These are phyloP conservation scores for Cephus runcator DNA, from an alignment of 2,888 invertebrate species.

Conservation along the genomic window DNA sequence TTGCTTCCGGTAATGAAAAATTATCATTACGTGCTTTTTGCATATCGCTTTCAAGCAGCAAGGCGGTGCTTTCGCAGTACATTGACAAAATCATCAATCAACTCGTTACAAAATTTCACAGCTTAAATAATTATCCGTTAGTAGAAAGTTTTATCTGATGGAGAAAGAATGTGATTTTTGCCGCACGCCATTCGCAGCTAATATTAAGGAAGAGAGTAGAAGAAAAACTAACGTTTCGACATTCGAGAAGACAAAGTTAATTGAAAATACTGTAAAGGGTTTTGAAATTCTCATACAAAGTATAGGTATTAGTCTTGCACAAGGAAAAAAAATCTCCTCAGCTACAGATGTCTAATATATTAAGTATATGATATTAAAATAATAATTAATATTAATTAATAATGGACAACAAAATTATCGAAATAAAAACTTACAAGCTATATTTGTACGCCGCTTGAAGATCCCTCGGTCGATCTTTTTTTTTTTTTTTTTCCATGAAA, in stretches of 20 bases:
- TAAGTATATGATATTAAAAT: conserved; percentile 33
- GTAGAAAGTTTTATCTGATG: no score
- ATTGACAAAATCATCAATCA: background rate
- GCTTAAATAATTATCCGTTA: no score
- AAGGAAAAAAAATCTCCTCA: conserved; percentile 21
- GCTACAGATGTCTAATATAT: conserved; percentile 23
- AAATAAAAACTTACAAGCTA: conserved; percentile 54
- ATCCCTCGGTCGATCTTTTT: conserved; percentile 14
- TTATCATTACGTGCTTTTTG: background rate
- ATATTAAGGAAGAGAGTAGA: no score
- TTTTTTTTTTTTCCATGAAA: no score
- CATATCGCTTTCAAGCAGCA: background rate
- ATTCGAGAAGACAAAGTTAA: no score
- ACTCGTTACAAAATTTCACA: no score
- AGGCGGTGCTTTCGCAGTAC: background rate
- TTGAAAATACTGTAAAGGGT: background rate
- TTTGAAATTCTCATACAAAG: conserved; percentile 24
- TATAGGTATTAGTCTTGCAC: conserved; percentile 29
- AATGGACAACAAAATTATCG: conserved; percentile 22
- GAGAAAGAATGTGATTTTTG: no score
- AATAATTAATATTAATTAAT: conserved; percentile 27
- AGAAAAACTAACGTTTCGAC: no score
- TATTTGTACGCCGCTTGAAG: conserved; percentile 52
- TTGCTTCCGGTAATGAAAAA: background rate
- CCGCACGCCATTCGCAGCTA: no score